Conservation (phyloP, 2,113 vertebrate species). For the Cyprinodon variegatus region DNA sequence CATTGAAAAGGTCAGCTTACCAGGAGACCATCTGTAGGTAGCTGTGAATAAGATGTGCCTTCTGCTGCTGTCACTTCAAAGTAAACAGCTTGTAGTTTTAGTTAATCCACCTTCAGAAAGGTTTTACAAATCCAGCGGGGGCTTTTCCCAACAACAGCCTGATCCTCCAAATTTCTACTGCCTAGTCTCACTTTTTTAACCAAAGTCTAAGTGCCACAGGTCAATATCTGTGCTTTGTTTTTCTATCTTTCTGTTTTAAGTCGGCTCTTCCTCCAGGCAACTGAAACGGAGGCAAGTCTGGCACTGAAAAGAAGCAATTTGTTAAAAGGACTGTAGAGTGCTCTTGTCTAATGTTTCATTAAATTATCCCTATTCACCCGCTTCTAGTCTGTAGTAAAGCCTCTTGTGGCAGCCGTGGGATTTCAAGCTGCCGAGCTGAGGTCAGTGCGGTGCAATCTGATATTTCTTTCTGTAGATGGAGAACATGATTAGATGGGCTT, state of each 20-base stretch:
- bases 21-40: constrained; percentile 43
- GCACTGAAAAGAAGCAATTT: constrained; percentile 68
- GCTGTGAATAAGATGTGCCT: constrained; percentile 26
- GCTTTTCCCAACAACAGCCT: constrained; percentile 3
- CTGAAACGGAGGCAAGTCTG: constrained; percentile 48
- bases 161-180: constrained; percentile 19
- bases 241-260: constrained; percentile 35
- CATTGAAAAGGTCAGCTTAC: constrained; percentile 16
- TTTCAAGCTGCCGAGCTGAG: constrained; percentile 39
- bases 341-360: constrained; percentile 77
- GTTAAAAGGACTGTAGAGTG: constrained; percentile 75
- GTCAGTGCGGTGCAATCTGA: constrained; percentile 64
- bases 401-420: constrained; percentile 64
- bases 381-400: constrained; percentile 62
- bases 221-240: constrained; percentile 29
- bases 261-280: constrained; percentile 49
- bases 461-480: constrained; percentile 52
- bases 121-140: constrained; percentile 35
- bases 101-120: constrained; percentile 37
- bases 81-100: constrained; percentile 32
- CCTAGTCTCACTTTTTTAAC: background rate
- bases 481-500: constrained; percentile 24
- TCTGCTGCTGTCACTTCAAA: constrained; percentile 26
- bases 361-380: constrained; percentile 74
- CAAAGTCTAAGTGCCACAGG: constrained; percentile 18